Base-by-base conservation (phyloP, 1,140 invertebrate species). In the Drosophila setifemur region DNA sequence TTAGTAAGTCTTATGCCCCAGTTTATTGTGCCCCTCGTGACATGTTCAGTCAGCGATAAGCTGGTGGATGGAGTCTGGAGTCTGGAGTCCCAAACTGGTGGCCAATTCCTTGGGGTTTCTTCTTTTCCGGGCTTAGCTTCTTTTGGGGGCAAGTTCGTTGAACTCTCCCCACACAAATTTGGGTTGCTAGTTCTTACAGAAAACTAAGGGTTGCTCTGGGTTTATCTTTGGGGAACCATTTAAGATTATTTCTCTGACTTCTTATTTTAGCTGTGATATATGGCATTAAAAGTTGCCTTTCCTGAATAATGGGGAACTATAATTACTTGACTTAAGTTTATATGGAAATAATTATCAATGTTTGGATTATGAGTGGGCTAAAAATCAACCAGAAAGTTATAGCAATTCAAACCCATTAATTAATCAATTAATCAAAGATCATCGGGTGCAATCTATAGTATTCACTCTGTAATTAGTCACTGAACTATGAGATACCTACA, bases 1-100 rank as follows among this genome's bases (percentile, higher is more conserved):
- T 85, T 85, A 79, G 79, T 79, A 85, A 85, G 72, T 85, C 81
- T 74, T 85, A 63, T 64, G 74, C 66, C 74, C 29, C 47, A 67
- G 61, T 72, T 85, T 79, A 85, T 86, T 68, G 60, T 50, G 28
- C 29, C 14, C 26, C 18, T 18, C 19, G 2, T 42, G 50, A 53
- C 26, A 14, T 61, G 37, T 72, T n/a, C n/a, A 14, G 25, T 5
- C 11, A 18, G 4, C 31, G 33, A 37, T 37, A 26, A 14, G 12
- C 42, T 25, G 40, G 40, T 11, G 26, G 31, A n/a, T 26, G 39
- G 71, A 43, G 8, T n/a, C 31, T 19, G 49, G 35, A 67, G 55
- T 57, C 40, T 53, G 29, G 44, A 14, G 47, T 37, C 19, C 39
- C 44, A 23, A 43, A 35, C 39, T 49, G 48, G 7, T 33, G 49